Conservation (phyloP, 2,113 vertebrate species). For the Laticauda colubrina region DNA sequence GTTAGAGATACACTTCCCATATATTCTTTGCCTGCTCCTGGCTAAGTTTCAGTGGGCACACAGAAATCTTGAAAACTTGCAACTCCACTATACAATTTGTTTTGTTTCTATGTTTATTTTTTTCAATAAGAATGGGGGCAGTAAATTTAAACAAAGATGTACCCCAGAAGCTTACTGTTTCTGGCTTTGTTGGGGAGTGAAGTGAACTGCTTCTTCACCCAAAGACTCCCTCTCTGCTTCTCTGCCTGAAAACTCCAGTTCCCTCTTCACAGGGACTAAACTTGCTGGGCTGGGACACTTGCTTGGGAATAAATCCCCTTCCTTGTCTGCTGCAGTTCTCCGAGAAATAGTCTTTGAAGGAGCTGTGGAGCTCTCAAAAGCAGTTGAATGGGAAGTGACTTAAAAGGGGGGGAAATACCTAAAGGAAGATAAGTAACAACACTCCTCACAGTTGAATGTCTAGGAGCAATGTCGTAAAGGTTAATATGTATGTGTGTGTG, state of each 20-base stretch:
- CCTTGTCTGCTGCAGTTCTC: neutral
- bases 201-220: neutral
- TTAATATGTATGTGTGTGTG: neutral
- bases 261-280: neutral
- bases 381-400: neutral
- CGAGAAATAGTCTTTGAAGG: neutral
- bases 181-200: neutral
- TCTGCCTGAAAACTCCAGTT: neutral
- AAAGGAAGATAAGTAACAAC: neutral
- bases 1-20: neutral
- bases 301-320: neutral
- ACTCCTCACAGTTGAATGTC: neutral
- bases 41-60: neutral
- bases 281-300: neutral
- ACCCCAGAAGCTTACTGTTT: neutral
- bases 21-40: neutral
- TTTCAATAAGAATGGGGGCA: neutral
- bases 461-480: neutral
- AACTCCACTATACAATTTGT: neutral
- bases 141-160: neutral
- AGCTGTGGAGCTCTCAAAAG: neutral
- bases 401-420: neutral
- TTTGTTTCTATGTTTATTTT: neutral
- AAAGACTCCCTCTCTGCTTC: neutral
- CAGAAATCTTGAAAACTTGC: neutral